Base-by-base conservation (phyloP, 2,888 invertebrate genomes). In the Acrobasis consociella region DNA sequence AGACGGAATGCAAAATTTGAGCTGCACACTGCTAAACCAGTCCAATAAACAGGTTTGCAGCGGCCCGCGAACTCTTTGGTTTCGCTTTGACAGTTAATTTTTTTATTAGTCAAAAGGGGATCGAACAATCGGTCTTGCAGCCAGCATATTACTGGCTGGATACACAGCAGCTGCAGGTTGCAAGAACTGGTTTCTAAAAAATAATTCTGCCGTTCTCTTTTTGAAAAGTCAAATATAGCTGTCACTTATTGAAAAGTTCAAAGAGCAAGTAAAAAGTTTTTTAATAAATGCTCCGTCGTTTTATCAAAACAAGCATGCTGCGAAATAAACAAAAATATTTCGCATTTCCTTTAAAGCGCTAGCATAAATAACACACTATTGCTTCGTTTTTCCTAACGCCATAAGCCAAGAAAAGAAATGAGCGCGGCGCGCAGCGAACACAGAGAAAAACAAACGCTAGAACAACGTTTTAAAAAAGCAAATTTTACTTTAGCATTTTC, bases 1-100 rank as follows among this genome's bases (percentile, higher is more conserved):
- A 83, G 68, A 73, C 84, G 85, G 83, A 88, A 88, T 86, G 89
- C 90, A 82, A 86, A 88, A 83, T 71, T 64, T 46, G 80, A 69
- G 84, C 85, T 87, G 85, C 85, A 83, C 74, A 80, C 70, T 70
- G 72, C 70, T 62, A 69, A 84, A 81, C 87, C 62, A 76, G 87
- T 87, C 83, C 55, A 67, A 10, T 15, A 56, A 56, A 56, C 56
- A 56, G 46, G 56, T 56, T 56, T 56, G 56, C 56, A 56, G 39
- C 39, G 16, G 16, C 16, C 16, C 39, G 22, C 17, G 39, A 42
- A 9, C 16, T 15, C 39, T 15, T 42, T 17, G 56, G 42, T 11
- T 17, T 17, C 22, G 17, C n/a, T 46, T 46, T 38, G 53, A 42
- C 42, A 52, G 22, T 60, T 16, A 46, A n/a, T 15, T 61, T 61